Conservation (phyloP, 2,797 vertebrate genomes). For the Rhabdophis nuchalis region DNA sequence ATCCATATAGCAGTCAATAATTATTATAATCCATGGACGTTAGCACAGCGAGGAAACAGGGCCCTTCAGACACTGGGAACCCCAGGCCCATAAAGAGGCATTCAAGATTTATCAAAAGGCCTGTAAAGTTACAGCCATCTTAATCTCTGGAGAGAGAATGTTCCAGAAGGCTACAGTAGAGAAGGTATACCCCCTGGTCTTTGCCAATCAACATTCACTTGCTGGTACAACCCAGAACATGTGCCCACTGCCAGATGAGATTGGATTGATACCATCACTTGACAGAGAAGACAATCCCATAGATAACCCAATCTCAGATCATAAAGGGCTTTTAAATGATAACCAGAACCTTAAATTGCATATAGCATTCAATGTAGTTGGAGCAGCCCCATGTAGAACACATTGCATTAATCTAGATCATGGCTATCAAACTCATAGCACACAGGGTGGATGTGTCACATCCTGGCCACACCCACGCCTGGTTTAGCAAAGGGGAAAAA, state of each 20-base stretch:
- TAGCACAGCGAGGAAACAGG: neutral
- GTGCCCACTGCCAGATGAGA: neutral
- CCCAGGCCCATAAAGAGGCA: neutral
- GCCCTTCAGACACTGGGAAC: neutral
- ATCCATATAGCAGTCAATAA: neutral
- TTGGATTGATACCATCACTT: neutral
- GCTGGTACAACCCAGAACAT: neutral
- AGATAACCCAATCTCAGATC: neutral
- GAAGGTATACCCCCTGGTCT: neutral
- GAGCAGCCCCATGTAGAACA: neutral
- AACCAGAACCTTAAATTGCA: neutral
- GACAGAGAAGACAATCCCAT: neutral
- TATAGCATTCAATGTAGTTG: neutral
- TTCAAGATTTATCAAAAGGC: neutral
- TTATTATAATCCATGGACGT: neutral
- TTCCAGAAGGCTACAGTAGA: neutral
- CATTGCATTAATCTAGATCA: neutral
- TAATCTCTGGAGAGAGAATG: neutral
- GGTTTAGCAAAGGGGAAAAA: too few species aligned
- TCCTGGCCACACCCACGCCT: too few species aligned
- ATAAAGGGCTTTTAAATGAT: neutral
- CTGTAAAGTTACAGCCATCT: neutral
- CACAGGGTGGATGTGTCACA: too few species aligned
- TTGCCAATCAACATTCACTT: neutral
- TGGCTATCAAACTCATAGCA: too few species aligned